Evolutionary conservation across 1,140 invertebrate species (phyloP).

Genomic region (Notospermus geniculatus): DNA sequence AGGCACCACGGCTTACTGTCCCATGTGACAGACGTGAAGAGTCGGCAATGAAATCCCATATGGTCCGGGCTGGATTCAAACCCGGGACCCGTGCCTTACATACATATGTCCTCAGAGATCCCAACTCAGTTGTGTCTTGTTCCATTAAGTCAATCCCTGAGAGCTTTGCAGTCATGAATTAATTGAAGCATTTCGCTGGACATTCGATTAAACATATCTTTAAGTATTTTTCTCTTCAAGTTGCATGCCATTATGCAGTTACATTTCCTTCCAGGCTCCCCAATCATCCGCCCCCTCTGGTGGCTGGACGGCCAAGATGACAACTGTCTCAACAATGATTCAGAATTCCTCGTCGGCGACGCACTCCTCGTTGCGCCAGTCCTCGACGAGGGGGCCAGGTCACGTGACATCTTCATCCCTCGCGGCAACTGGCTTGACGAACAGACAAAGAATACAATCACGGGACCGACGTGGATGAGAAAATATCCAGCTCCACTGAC

Average conservation of each 20-base stretch:
- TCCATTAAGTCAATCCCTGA: too few species aligned
- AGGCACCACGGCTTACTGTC: too few species aligned
- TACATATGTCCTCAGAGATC: too few species aligned
- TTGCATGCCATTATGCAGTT: too few species aligned
- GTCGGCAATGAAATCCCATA: too few species aligned
- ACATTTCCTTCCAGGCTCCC: slow-evolving; percentile 28
- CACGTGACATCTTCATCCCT: slow-evolving; percentile 68
- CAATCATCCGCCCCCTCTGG: slow-evolving; percentile 80
- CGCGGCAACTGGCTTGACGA: slow-evolving; percentile 34
- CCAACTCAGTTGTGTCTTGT: neutral
- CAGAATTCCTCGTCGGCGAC: slow-evolving; percentile 82
- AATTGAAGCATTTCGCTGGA: too few species aligned
- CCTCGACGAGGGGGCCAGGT: slow-evolving; percentile 64
- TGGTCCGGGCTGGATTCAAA: too few species aligned
- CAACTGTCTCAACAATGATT: slow-evolving; percentile 73
- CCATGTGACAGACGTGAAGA: too few species aligned
- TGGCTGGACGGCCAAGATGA: slow-evolving; percentile 82
- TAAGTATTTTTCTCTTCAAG: too few species aligned
- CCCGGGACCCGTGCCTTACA: too few species aligned
- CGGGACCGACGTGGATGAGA: slow-evolving; percentile 66
- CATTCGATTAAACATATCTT: too few species aligned
- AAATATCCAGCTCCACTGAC: slow-evolving; percentile 67
- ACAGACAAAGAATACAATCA: slow-evolving; percentile 39
- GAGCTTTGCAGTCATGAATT: too few species aligned
- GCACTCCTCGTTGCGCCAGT: slow-evolving; percentile 83